Evolutionary conservation across 1,140 invertebrate genomes (phyloP).

Genomic region (Drosophila chauvacae): DNA sequence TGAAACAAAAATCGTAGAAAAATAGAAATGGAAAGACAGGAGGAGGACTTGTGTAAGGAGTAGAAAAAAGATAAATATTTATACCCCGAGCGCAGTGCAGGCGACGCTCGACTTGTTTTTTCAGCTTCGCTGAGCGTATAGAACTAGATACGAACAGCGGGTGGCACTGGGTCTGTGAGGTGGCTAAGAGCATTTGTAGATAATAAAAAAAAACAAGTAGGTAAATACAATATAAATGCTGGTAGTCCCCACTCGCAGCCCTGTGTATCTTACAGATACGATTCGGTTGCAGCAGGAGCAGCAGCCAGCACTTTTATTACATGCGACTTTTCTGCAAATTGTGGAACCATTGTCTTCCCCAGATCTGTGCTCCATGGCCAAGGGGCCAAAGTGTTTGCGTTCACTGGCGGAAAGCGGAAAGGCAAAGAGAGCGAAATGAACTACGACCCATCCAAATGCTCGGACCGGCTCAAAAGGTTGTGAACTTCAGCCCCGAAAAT

Average conservation of each 20-base stretch:
- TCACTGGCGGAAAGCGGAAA: constrained; percentile 77
- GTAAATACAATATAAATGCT: constrained; percentile 84
- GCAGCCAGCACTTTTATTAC: constrained; percentile 79
- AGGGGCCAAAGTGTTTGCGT: constrained; percentile 80
- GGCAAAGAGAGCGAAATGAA: constrained; percentile 81
- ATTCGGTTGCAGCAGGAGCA: constrained; percentile 65
- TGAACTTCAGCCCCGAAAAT: constrained; percentile 11
- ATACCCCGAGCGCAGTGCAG: constrained; percentile 79
- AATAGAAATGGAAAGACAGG: constrained; percentile 37
- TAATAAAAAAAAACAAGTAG: constrained; percentile 81
- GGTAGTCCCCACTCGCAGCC: constrained; percentile 49
- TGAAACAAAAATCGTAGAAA: constrained; percentile 13
- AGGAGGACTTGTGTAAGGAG: constrained; percentile 46
- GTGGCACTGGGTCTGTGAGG: constrained; percentile 17
- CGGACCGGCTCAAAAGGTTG: constrained; percentile 47
- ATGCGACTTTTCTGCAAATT: constrained; percentile 82
- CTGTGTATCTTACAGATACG: constrained; percentile 76
- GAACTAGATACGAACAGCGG: constrained; percentile 46
- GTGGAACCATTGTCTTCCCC: constrained; percentile 76
- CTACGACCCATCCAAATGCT: constrained; percentile 67
- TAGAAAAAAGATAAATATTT: constrained; percentile 78
- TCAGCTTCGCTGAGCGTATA: constrained; percentile 81
- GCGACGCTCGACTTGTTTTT: constrained; percentile 82
- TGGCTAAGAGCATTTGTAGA: constrained; percentile 77
- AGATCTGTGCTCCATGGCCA: constrained; percentile 39